phyloP scores from a whole-genome alignment of 2,888 invertebrate species.

The Lepidochrysops patricia region DNA sequence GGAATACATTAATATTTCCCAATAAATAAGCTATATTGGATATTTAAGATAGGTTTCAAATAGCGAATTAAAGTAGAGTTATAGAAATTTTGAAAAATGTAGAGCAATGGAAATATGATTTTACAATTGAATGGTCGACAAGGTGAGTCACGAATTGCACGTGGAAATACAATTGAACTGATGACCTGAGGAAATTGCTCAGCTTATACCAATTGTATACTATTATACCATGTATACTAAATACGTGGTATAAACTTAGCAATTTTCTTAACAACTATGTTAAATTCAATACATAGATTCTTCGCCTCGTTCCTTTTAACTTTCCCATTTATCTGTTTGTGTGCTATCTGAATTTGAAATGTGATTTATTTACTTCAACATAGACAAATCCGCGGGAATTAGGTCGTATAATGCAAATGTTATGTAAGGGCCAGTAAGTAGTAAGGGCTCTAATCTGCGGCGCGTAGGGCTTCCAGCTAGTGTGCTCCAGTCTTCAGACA shows the following conservation, averaged over 20 bases:
- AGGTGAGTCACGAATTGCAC: not conserved
- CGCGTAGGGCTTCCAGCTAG: constrained; percentile 49
- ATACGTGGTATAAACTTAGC: too few relatives aligned
- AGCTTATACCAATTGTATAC: not conserved
- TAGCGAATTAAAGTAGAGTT: too few relatives aligned
- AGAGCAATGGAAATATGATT: not conserved
- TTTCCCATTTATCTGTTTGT: too few relatives aligned
- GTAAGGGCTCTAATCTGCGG: constrained; percentile 57
- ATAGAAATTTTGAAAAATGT: not conserved
- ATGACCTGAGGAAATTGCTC: not conserved
- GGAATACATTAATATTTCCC: too few relatives aligned
- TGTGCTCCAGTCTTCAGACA: constrained; percentile 35
- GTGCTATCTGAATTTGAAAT: too few relatives aligned
- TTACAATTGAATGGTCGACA: not conserved
- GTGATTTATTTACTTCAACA: not conserved
- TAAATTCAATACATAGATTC: too few relatives aligned
- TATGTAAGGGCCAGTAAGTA: constrained; percentile 23
- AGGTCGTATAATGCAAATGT: constrained; percentile 38
- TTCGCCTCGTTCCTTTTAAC: too few relatives aligned
- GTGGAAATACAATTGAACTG: not conserved
- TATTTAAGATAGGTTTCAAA: too few relatives aligned
- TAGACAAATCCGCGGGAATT: not conserved
- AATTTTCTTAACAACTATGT: too few relatives aligned
- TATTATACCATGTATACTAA: too few relatives aligned
- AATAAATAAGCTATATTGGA: too few relatives aligned